Evolutionary conservation across 2,113 vertebrate species (phyloP).

Genomic region (Brevimyrus niger): DNA sequence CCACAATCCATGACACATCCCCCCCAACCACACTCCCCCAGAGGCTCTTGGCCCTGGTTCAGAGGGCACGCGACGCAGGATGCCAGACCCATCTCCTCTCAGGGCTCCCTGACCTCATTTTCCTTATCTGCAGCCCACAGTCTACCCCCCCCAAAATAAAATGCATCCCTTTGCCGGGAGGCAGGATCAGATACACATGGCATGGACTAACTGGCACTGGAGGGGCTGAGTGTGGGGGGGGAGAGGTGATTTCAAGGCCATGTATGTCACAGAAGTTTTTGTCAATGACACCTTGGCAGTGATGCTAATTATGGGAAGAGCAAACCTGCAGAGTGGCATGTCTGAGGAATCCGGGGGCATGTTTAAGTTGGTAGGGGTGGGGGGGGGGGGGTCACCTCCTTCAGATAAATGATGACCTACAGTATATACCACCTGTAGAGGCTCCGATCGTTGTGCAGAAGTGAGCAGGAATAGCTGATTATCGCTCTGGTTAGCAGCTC

Average conservation of each 20-base stretch:
- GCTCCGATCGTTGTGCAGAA: not conserved
- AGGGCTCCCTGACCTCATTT: not conserved
- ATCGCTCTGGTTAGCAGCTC: not conserved
- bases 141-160: not conserved
- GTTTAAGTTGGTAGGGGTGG: not conserved
- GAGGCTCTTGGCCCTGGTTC: not conserved
- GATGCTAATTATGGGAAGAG: not conserved
- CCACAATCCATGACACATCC: not conserved
- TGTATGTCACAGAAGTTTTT: not conserved
- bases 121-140: slow-evolving; percentile 14
- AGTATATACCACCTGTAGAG: not conserved
- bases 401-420: not conserved
- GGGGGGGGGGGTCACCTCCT: not conserved
- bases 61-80: not conserved
- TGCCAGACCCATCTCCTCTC: not conserved
- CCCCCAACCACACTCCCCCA: not conserved
- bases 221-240: not conserved
- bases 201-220: not conserved
- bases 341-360: not conserved
- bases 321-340: not conserved
- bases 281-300: not conserved
- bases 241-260: not conserved
- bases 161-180: not conserved
- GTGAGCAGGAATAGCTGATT: not conserved
- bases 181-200: not conserved